Base-by-base conservation (phyloP, 2,888 invertebrate species). In the Anticlea derivata region DNA sequence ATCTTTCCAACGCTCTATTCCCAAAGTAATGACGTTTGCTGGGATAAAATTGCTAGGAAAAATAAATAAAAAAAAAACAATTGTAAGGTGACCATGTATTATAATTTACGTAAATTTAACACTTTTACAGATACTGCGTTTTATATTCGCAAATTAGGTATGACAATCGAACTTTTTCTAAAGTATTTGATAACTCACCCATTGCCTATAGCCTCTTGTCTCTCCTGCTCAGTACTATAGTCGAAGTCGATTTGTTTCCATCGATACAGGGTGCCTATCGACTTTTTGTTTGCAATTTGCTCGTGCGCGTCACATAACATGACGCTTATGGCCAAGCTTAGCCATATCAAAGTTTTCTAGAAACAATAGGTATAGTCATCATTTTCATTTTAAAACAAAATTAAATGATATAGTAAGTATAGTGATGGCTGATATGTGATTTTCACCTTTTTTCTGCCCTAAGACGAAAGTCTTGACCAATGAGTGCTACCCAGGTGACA, bases 21-120 rank as follows among this genome's bases (percentile, higher is more conserved):
- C 96, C 45, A 95, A 78, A 0, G 96, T 95, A 48, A 96, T 89
- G 68, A 94, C 95, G 72, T 96, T 96, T 51, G 56, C 40, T 7
- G 94, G 94, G 29, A 94, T 91, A 66, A 93, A 96, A 33, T 92
- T 88, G 0, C 93, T 93, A 64, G 11, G 70, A 63, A 46, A 30
- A 6, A 2, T 41, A 24, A 37, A 26, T 13, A n/a, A 2, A 2
- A 5, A 26, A 23, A 6, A 6, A 23, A 3, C 7, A 23, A 23
- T 7, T 23, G 23, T n/a, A n/a, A n/a, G n/a, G 23, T 23, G 23
- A 7, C 29, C 6, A 29, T n/a, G n/a, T n/a, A n/a, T n/a, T n/a
- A n/a, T n/a, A n/a, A n/a, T n/a, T n/a, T n/a, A n/a, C n/a, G n/a
- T n/a, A n/a, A n/a, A n/a, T n/a, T n/a, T n/a, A n/a, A n/a, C n/a